A percentile compares a stretch with the other conserved stretches of the same genome.
Evolutionary conservation across 2,888 invertebrate species (phyloP).

Genomic region (Dorcus hopei): DNA sequence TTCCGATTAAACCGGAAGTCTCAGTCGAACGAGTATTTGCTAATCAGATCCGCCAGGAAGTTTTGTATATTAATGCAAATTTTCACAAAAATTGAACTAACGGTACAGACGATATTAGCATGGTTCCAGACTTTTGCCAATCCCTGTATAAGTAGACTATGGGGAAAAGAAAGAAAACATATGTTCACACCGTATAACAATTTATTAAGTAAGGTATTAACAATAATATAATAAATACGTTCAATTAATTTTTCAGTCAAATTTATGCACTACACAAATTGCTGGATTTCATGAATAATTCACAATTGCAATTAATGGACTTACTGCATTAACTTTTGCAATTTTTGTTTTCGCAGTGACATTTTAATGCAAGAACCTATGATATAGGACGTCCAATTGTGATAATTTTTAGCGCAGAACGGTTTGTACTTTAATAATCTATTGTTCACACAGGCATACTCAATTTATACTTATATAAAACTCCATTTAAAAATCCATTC

Average conservation of each 20-base stretch:
- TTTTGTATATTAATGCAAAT: too few species aligned
- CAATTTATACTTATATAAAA: too few species aligned
- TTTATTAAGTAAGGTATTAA: conserved; percentile 27
- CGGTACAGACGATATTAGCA: too few species aligned
- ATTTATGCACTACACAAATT: background rate
- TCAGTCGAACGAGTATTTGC: too few species aligned
- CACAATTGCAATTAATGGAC: background rate
- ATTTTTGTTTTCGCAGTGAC: background rate
- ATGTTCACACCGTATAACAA: conserved; percentile 24
- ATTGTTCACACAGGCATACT: background rate
- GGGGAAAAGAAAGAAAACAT: too few species aligned
- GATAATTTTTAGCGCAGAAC: background rate
- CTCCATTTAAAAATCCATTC: too few species aligned
- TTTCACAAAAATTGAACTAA: too few species aligned
- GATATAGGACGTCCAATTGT: background rate
- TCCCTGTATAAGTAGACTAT: too few species aligned
- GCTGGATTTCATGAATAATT: background rate
- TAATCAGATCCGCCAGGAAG: too few species aligned
- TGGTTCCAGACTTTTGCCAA: too few species aligned
- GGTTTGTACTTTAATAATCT: background rate
- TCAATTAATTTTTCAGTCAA: background rate
- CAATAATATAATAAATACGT: conserved; percentile 18
- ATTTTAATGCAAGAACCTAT: background rate
- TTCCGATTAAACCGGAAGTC: too few species aligned
- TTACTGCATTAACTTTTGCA: background rate